Conservation (phyloP, 2,797 vertebrate species). For the Poeciliopsis paucimaculata region DNA sequence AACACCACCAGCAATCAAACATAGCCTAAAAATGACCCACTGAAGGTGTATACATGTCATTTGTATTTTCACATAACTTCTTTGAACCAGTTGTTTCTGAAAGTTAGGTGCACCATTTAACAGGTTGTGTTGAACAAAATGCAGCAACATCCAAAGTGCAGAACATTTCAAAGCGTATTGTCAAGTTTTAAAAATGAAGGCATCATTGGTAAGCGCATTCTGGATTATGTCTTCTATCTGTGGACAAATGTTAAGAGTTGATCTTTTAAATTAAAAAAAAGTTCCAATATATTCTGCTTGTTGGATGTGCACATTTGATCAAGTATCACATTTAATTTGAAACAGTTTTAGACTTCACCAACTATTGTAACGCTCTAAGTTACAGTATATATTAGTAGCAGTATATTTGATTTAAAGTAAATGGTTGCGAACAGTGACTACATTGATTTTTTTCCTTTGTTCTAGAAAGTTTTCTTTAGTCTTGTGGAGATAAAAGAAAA, state of each 20-base stretch:
- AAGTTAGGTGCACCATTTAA: not conserved
- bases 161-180: not conserved
- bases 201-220: not conserved
- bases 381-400: too few species aligned
- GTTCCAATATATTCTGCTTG: not conserved
- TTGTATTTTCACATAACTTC: not conserved
- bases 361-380: too few species aligned
- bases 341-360: not conserved
- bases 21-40: not conserved
- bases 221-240: not conserved
- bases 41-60: not conserved
- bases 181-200: conserved; percentile 10
- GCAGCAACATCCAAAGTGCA: not conserved
- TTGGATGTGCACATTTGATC: conserved; percentile 4
- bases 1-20: not conserved
- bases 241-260: not conserved
- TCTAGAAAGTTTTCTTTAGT: not conserved
- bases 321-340: not conserved
- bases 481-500: not conserved
- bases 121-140: not conserved
- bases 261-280: not conserved
- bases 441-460: not conserved
- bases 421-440: not conserved
- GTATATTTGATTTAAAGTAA: not conserved
- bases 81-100: not conserved